Base-by-base conservation (phyloP, 2,113 vertebrate species). In the Hippocampus zosterae region DNA sequence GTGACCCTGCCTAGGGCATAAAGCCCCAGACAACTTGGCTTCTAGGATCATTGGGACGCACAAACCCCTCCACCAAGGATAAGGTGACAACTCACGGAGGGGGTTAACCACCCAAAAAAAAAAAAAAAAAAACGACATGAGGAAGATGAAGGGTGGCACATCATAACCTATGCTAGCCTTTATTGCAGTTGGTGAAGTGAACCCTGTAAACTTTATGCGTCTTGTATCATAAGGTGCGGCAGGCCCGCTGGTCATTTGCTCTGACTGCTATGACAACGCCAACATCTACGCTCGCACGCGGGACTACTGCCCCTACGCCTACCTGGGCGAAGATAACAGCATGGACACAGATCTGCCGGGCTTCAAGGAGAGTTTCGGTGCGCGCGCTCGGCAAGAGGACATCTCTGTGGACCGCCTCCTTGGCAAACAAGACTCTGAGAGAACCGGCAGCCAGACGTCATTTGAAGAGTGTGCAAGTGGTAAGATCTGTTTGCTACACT, bases 181-280 rank as follows among this genome's bases (percentile, higher is more conserved):
- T 5, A 16, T 18, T 50, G 15, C 46, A 7, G 16, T 50, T 5
- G 16, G 4, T 18, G 5, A 5, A 50, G 46, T 50, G 44, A 52
- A 52, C 18, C 48, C 33, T 40, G 6, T 21, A 37, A 37, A 65
- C 48, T 27, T 40, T 23, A 3, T 7, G 50, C 6, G 7, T 44
- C 50, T 29, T 65, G 2, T 76, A 3, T 64, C 33, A 0, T 18
- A 73, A 92, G 92, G 89, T 15, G 83, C 83, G 0, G 23, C 92
- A 4, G 88, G 90, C 2, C 90, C 93, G 0, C 70, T 96, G 67
- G 93, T 98, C 80, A 96, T 98, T 88, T 98, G 97, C 87, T 98
- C 97, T 0, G 96, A 99, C 83, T 99, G 97, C 82, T 98, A 98
- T 0, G 97, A 99, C 90, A 98, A 95, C 0, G 95, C 95, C 56